Evolutionary conservation across 2,113 vertebrate genomes (phyloP), one percentile per base, ranked within the genome.

Genomic region (Alaudala cheleensis): DNA sequence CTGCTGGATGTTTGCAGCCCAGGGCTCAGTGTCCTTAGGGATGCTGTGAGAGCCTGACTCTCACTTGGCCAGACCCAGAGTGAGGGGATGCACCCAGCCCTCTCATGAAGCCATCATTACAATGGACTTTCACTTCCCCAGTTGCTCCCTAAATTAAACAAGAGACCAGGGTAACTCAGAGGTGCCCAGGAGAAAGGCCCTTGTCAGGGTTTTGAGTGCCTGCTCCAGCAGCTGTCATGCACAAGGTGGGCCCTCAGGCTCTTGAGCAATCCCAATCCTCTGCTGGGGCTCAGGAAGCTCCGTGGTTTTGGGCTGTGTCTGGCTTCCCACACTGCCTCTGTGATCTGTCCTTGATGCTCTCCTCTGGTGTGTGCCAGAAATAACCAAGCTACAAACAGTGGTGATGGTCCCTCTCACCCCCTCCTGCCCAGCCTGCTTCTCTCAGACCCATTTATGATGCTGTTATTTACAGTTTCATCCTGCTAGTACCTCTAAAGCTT

Each of bases 231-330:
- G 66, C 60, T 74, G 45, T 78, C 24, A 3, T 4, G 2, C 25
- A 6, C 7, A 11, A 24, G 28, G 12, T 33, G 56, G 23, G 9
- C 62, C 15, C 65, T 45, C 13, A 22, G 64, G 37, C 16, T 26
- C 2, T 2, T 6, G 45, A 29, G 16, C 4, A 5, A 45, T 24
- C 23, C 42, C 1, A 0, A 3, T 1, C 15, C 51, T 24, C 29
- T 67, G 19, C 67, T 64, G 69, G 44, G 64, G 25, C 56, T 81
- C 11, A 5, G 49, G 83, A 42, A 73, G n/a, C 3, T 2, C 44
- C 0, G 1, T 11, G 54, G 50, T 23, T 44, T 49, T 0, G 0
- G 20, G 16, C 11, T 31, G 49, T 54, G 39, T 50, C 73, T 0
- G 0, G 2, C 47, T 72, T 76, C 71, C 65, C 28, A 12, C 0